A percentile compares a stretch with the other conserved stretches of the same genome.
Conservation (phyloP, 37 sponge, comb jelly and placozoan species). For the Amphimedon queenslandica region DNA sequence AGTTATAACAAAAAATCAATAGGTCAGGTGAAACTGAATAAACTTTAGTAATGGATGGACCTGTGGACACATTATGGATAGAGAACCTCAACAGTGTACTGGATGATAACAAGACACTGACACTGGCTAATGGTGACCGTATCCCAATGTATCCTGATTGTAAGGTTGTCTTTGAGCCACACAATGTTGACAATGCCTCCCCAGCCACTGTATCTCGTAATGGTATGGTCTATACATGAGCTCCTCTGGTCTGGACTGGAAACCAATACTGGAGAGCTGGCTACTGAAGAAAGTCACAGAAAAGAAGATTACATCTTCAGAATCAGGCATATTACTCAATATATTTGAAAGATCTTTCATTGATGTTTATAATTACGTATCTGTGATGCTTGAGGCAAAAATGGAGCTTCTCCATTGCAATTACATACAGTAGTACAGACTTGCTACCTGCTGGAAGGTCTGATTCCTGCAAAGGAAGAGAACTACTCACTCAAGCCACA, state of each 20-base stretch:
- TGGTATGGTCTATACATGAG: conserved; percentile 99
- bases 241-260: conserved; percentile 94
- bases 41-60: too few species aligned
- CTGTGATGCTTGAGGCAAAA: conserved; percentile 68
- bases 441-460: conserved; percentile 81
- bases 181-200: too few species aligned
- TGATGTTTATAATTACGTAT: conserved; percentile 61
- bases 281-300: conserved; percentile 58
- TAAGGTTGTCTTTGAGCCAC: too few species aligned
- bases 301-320: conserved; percentile 69
- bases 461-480: conserved; percentile 77
- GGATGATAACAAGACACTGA: too few species aligned
- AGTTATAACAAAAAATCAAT: too few species aligned
- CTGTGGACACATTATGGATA: too few species aligned
- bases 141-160: too few species aligned
- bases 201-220: conserved; percentile 99
- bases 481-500: conserved; percentile 42
- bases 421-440: conserved; percentile 86
- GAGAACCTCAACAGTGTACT: too few species aligned
- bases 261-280: conserved; percentile 88
- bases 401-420: conserved; percentile 93
- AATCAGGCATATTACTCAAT: conserved; percentile 55
- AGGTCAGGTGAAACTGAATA: too few species aligned
- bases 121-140: too few species aligned
- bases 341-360: conserved; percentile 82